A percentile compares a stretch with the other conserved stretches of the same genome.
These are phyloP conservation scores for Pterophyllum scalare DNA, from an alignment of 2,113 vertebrate species.

Conservation along the genomic window DNA sequence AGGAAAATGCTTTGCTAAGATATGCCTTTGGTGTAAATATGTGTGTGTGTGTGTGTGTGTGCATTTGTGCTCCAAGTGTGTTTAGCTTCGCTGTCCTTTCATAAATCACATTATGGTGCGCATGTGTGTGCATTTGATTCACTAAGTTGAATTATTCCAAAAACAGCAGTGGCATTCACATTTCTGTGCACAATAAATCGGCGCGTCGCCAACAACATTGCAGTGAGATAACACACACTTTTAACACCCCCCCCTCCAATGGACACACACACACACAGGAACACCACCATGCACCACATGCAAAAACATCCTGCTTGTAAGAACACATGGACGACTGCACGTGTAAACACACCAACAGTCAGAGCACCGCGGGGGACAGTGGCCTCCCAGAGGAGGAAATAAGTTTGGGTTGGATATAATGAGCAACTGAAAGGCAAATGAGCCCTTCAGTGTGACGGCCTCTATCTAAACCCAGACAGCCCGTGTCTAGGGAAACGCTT, in stretches of 20 bases:
- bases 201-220: neutral
- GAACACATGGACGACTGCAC: conserved; percentile 14
- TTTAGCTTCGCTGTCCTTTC: conserved; percentile 10
- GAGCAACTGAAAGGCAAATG: conserved; percentile 77
- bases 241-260: too few relatives aligned
- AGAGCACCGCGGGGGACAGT: neutral
- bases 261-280: neutral
- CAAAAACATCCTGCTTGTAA: neutral
- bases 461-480: conserved; percentile 72
- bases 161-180: conserved; percentile 5
- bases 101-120: conserved; percentile 34
- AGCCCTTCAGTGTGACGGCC: conserved; percentile 68
- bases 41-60: conserved; percentile 23
- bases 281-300: neutral
- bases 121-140: neutral
- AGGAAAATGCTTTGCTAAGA: neutral
- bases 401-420: conserved; percentile 70
- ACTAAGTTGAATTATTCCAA: conserved; percentile 27
- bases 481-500: conserved; percentile 65
- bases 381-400: conserved; percentile 56
- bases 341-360: conserved; percentile 19
- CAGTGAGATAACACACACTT: neutral
- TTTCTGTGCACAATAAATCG: conserved; percentile 11
- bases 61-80: conserved; percentile 10
- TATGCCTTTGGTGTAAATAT: conserved; percentile 28